A percentile compares a stretch with the other conserved stretches of the same genome.
Evolutionary conservation across 2,797 vertebrate genomes (phyloP).

Genomic region (Ispidina lecontei): DNA sequence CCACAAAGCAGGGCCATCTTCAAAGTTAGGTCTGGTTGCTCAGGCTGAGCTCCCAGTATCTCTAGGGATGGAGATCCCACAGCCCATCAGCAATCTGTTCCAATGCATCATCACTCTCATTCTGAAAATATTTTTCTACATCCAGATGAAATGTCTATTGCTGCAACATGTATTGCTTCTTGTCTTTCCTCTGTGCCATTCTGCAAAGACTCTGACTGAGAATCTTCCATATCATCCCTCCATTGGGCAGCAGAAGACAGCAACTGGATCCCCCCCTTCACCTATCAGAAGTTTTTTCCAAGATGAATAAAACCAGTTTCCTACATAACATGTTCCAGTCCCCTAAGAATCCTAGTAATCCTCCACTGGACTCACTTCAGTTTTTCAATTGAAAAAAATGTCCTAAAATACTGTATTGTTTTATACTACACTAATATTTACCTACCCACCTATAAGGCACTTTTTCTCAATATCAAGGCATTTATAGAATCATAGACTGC

Average conservation of each 20-base stretch:
- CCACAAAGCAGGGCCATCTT: background rate
- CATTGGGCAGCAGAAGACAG: background rate
- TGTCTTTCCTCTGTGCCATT: background rate
- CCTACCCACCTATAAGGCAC: background rate
- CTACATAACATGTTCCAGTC: background rate
- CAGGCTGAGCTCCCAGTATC: background rate
- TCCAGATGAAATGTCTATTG: background rate
- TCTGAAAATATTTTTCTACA: background rate
- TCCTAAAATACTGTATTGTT: background rate
- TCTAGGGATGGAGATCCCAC: background rate
- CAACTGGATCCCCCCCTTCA: background rate
- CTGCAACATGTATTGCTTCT: background rate
- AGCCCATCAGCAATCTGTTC: background rate
- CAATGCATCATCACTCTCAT: background rate
- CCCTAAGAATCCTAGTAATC: background rate
- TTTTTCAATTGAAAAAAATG: background rate
- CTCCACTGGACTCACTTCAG: background rate
- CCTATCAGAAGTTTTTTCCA: background rate
- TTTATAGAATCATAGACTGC: background rate
- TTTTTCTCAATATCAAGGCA: background rate
- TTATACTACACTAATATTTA: background rate
- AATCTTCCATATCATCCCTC: background rate
- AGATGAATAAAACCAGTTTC: background rate
- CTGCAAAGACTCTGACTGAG: background rate
- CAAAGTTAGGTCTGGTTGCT: background rate